Evolutionary conservation across 1,140 invertebrate genomes (phyloP).

Genomic region (Macrosteles quadrilineatus): DNA sequence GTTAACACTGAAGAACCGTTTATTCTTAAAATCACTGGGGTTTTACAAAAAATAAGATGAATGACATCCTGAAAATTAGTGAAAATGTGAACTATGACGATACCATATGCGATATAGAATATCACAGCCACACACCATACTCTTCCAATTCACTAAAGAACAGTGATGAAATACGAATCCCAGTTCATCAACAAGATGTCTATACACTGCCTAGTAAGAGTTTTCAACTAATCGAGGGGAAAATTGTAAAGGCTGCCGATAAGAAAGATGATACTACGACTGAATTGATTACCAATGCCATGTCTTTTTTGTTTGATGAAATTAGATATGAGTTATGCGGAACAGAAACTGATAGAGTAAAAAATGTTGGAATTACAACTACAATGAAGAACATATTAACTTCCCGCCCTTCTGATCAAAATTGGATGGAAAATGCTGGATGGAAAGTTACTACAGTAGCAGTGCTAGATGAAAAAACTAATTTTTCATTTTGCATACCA

Average conservation of each 20-base stretch:
- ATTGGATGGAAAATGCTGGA: constrained; percentile 42
- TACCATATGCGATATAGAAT: constrained; percentile 46
- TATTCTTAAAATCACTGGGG: constrained; percentile 38
- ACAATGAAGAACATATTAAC: constrained; percentile 50
- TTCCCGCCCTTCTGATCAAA: constrained; percentile 38
- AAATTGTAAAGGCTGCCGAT: neutral
- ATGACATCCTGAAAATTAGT: constrained; percentile 40
- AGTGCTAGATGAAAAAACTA: neutral
- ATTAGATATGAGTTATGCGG: constrained; percentile 52
- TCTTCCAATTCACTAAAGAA: constrained; percentile 42
- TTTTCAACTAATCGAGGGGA: constrained; percentile 46
- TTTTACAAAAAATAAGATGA: constrained; percentile 30
- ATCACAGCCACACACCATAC: constrained; percentile 47
- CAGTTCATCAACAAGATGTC: constrained; percentile 48
- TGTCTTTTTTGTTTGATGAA: constrained; percentile 51
- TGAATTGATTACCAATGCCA: constrained; percentile 21
- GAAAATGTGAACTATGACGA: constrained; percentile 40
- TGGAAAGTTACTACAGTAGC: constrained; percentile 36
- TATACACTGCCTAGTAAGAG: constrained; percentile 45
- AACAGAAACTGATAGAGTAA: constrained; percentile 50
- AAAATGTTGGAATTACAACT: constrained; percentile 49
- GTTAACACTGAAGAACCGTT: constrained; percentile 38
- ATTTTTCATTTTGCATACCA: constrained; percentile 49
- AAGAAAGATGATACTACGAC: neutral
- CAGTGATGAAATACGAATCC: constrained; percentile 43